Evolutionary conservation across 2,888 invertebrate genomes (phyloP).

Genomic region (Cacoxenus indagator): DNA sequence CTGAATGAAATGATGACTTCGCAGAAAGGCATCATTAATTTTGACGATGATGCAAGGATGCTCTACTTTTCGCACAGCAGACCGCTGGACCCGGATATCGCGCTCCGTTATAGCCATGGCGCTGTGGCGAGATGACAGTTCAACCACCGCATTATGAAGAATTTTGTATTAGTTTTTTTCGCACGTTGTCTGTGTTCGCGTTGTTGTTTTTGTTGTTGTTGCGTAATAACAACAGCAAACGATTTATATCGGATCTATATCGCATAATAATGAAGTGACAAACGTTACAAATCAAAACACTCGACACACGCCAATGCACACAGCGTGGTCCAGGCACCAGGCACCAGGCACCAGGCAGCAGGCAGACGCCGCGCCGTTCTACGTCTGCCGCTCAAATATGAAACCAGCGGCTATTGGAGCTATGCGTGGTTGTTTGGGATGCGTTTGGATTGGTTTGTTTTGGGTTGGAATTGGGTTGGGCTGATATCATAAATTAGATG

Average conservation of each 20-base stretch:
- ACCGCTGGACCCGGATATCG: no score
- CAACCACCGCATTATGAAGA: not conserved
- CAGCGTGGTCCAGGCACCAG: not conserved
- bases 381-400: not conserved
- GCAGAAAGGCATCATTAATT: conserved; percentile 17
- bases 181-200: not conserved
- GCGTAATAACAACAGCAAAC: conserved; percentile 6
- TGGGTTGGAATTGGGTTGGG: not conserved
- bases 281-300: conserved; percentile 70
- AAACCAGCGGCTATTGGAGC: not conserved
- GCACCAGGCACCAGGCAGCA: not conserved
- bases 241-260: conserved; percentile 49
- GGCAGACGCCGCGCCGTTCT: not conserved
- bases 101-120: no score
- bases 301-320: conserved; percentile 60
- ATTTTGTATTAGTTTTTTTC: not conserved
- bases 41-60: not conserved
- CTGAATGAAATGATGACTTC: not conserved
- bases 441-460: not conserved
- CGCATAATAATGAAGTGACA: conserved; percentile 70
- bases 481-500: conserved; percentile 40
- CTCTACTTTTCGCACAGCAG: not conserved
- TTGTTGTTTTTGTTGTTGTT: conserved; percentile 12
- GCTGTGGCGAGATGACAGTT: not conserved
- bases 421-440: no score